Evolutionary conservation across 1,140 invertebrate species (phyloP).

Genomic region (Anoplolepis gracilipes): DNA sequence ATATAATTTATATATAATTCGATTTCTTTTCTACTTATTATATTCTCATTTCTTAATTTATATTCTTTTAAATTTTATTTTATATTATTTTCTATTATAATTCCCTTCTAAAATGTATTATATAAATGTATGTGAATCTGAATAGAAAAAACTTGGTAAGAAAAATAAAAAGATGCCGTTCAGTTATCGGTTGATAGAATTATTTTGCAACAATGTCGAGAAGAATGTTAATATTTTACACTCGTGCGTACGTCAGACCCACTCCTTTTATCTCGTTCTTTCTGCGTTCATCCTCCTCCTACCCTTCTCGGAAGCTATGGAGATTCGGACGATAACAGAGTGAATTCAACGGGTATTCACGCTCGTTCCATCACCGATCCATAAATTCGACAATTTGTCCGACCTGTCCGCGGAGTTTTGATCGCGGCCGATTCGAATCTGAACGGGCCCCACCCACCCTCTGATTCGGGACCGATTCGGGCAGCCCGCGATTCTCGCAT

Average conservation of each 20-base stretch:
- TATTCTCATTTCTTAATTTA: too few relatives aligned
- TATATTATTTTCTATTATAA: too few relatives aligned
- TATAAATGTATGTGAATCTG: not conserved
- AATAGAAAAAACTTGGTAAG: not conserved
- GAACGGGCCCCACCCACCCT: constrained; percentile 32
- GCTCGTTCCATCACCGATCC: constrained; percentile 79
- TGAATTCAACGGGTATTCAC: constrained; percentile 71
- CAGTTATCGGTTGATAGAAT: constrained; percentile 28
- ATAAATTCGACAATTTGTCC: constrained; percentile 85
- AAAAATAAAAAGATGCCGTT: not conserved
- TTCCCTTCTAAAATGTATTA: not conserved
- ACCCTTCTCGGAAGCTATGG: constrained; percentile 80
- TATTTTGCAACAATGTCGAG: not conserved
- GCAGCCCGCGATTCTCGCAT: constrained; percentile 74
- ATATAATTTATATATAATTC: not conserved
- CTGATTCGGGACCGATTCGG: constrained; percentile 17
- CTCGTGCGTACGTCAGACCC: constrained; percentile 49
- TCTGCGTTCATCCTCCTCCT: constrained; percentile 51
- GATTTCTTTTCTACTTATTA: too few relatives aligned
- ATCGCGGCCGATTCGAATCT: constrained; percentile 82
- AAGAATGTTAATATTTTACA: constrained; percentile 68
- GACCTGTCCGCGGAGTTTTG: constrained; percentile 80
- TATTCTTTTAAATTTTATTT: too few relatives aligned
- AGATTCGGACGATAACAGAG: constrained; percentile 82
- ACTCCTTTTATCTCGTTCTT: constrained; percentile 53